Base-by-base conservation (phyloP, 2,888 invertebrate genomes). In the Volucella bombylans region DNA sequence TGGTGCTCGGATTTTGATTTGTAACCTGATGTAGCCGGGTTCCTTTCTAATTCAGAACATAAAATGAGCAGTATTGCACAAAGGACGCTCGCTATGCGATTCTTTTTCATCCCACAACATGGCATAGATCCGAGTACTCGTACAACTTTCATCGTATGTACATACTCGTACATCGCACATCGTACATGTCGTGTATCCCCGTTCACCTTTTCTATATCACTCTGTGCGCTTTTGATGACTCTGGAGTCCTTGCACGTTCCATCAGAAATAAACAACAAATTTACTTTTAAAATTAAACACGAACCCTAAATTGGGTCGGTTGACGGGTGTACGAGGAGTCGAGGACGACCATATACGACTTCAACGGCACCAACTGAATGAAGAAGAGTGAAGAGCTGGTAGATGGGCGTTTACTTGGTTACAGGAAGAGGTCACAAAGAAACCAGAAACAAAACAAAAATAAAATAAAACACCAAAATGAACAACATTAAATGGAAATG, bases 281-380 rank as follows among this genome's bases (percentile, higher is more conserved):
- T 69, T 82, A 79, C 82, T 82, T 82, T 82, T 82, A 73, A 82
- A 82, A 82, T 82, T 82, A 82, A 82, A 82, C 82, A 79, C 82
- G 82, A 82, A 73, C 79, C 78, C 73, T 59, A 82, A 82, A 82
- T 82, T 82, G 82, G 82, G 82, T 79, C 82, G 82, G 82, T 68
- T 55, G 64, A 57, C 73, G 31, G 31, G 31, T 31, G 31, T 31
- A 31, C 4, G 6, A 6, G 31, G 4, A 6, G 31, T 31, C 6
- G 82, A 79, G 73, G 73, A 78, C 73, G 64, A 41, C 73, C 62
- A 72, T 73, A 78, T 31, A 77, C 71, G 65, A 43, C 47, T 9
- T 23, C 18, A 31, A 11, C 64, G 41, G 50, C 73, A 72, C 57
- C 61, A 68, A 64, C 67, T 45, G 57, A 73, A 57, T 78, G 72